Base-by-base conservation (phyloP, 2,888 invertebrate genomes). In the Pyrrhia umbra region DNA sequence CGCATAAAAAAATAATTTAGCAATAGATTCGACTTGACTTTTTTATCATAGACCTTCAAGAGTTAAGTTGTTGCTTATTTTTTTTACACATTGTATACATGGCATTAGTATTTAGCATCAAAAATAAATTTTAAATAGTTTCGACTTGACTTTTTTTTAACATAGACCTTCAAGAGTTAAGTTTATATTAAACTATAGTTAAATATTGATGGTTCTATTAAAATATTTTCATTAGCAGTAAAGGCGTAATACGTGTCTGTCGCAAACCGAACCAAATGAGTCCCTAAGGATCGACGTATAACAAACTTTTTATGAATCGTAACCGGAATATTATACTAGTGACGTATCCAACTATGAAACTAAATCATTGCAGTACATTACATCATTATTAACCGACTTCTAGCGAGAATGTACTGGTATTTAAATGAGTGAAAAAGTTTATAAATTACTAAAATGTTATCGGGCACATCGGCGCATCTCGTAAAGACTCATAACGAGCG, bases 401-500 rank as follows among this genome's bases (percentile, higher is more conserved):
- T n/a, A n/a, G n/a, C n/a, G n/a, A n/a, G 34, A 47, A n/a, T 13
- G 8, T 59, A 57, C 49, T 66, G 61, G 23, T 45, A 57, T 65
- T 68, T 62, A 61, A 62, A 68, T 70, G 72, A 67, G 62, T 71
- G 64, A 73, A 75, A 77, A 77, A 80, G 70, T 78, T 72, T 82
- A 74, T 80, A 80, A 79, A 81, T 80, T 81, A 83, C 75, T 77
- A 84, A 83, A 84, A 87, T 82, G 75, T 85, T 81, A 85, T 85
- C 83, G 82, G 79, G 80, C 77, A 82, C 81, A 84, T 88, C 80
- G 84, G 75, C 75, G 69, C 61, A 27, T 78, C 83, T 80, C 85
- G 84, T 87, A 88, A 88, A 88, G 86, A 87, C 85, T 85, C 87
- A 88, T 90, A 90, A 90, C 88, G 88, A 89, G 88, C 82, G 85